Conservation (phyloP, 1,140 invertebrate genomes). For the Helicoverpa zea region DNA sequence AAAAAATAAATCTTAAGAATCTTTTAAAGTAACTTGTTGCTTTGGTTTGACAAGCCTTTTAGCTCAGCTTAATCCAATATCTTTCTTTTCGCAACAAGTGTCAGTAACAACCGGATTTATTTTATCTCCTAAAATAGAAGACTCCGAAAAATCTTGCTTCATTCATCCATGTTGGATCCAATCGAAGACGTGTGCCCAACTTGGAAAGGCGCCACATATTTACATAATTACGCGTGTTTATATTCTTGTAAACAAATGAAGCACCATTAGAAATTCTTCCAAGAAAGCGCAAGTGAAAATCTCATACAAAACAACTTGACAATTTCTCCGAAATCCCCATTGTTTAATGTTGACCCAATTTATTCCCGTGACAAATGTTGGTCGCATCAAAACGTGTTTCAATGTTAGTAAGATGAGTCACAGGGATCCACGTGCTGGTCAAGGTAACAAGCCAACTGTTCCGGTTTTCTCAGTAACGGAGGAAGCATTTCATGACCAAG, state of each 20-base stretch:
- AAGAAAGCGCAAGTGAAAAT: conserved; percentile 3
- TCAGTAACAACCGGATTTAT: background rate
- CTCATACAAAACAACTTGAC: background rate
- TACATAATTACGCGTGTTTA: background rate
- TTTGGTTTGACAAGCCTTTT: no score
- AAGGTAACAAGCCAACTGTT: conserved; percentile 68
- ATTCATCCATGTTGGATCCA: background rate
- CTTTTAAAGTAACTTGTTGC: no score
- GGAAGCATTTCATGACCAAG: conserved; percentile 65
- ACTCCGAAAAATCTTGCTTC: background rate
- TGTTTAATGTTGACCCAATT: conserved; percentile 30
- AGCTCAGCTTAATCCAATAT: background rate
- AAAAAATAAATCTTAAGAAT: background rate
- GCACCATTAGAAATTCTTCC: background rate
- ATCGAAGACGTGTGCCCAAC: conserved; percentile 14
- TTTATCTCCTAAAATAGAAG: background rate
- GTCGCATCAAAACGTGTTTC: background rate
- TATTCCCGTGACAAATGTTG: conserved; percentile 17
- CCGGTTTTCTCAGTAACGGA: conserved; percentile 71
- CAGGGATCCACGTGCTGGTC: conserved; percentile 62
- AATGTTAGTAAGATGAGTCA: conserved; percentile 61
- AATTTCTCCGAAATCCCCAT: conserved; percentile 12
- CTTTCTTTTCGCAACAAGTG: no score
- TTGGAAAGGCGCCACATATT: conserved; percentile 25
- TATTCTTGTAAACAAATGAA: background rate